phyloP scores from a whole-genome alignment of 2,113 vertebrate genomes.

The Oryzias woworae region DNA sequence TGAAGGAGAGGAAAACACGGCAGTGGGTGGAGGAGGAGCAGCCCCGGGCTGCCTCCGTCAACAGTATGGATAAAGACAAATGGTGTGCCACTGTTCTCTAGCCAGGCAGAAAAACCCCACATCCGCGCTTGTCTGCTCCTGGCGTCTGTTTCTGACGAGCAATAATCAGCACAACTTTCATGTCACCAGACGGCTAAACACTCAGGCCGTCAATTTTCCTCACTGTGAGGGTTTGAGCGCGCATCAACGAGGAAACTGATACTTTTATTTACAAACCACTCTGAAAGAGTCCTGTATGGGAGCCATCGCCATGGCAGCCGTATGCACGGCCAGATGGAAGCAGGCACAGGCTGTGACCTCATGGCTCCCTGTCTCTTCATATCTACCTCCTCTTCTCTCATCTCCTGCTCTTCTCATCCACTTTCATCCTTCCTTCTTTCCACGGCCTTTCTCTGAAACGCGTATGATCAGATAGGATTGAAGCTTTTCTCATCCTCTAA shows the following conservation, averaged over 20 bases:
- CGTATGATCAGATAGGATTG: background rate
- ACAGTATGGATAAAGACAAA: constrained; percentile 71
- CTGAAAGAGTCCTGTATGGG: constrained; percentile 6
- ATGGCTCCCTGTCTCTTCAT: constrained; percentile 38
- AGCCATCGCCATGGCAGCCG: constrained; percentile 36
- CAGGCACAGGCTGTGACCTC: constrained; percentile 58
- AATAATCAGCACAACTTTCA: constrained; percentile 62
- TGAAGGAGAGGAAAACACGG: background rate
- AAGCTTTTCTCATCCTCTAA: constrained; percentile 1
- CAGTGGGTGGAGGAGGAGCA: constrained; percentile 3
- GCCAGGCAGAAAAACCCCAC: constrained; percentile 75
- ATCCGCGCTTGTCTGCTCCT: constrained; percentile 53
- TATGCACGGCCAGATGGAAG: constrained; percentile 54
- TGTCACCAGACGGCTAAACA: constrained; percentile 19
- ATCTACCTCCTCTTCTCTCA: constrained; percentile 27
- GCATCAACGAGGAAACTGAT: constrained; percentile 1
- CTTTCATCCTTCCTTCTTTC: constrained; percentile 3
- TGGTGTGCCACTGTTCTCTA: constrained; percentile 63
- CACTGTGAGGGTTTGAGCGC: background rate
- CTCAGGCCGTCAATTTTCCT: constrained; percentile 15
- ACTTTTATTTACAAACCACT: constrained; percentile 30
- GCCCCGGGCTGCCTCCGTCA: constrained; percentile 61
- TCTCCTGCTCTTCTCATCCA: constrained; percentile 10
- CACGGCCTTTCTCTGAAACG: background rate
- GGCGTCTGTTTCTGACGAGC: constrained; percentile 49